A percentile compares a stretch with the other conserved stretches of the same genome.
These are phyloP conservation scores for Tetrax tetrax DNA, from an alignment of 2,113 vertebrate species.

Conservation along the genomic window DNA sequence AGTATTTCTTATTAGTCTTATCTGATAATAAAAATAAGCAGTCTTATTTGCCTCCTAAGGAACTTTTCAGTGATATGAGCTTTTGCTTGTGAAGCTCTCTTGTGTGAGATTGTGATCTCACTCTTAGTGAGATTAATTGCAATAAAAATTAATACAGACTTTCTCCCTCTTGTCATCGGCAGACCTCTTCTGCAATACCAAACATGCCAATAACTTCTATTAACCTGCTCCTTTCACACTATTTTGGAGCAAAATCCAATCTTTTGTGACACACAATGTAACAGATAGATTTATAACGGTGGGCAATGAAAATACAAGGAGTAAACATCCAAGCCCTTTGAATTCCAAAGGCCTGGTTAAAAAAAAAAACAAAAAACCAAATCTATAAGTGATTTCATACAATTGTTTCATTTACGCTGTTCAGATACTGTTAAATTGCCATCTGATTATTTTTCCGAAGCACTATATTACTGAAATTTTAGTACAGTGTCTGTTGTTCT, in stretches of 20 bases:
- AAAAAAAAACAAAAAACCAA: not conserved
- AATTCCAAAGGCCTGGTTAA: not conserved
- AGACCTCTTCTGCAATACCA: not conserved
- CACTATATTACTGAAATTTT: not conserved
- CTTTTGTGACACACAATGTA: not conserved
- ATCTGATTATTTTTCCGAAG: not conserved
- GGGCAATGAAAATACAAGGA: not conserved
- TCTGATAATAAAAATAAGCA: not conserved
- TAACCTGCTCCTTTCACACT: not conserved
- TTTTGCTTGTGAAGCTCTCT: not conserved
- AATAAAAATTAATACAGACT: not conserved
- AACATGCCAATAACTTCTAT: not conserved
- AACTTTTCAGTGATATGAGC: not conserved
- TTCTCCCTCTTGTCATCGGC: not conserved
- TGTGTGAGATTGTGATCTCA: not conserved
- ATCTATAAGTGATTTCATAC: not conserved
- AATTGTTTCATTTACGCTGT: not conserved
- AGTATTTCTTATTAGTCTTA: not conserved
- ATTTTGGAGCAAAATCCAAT: not conserved
- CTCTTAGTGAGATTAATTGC: not conserved
- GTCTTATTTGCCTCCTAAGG: not conserved
- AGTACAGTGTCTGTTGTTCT: not conserved
- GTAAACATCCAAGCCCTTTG: not conserved
- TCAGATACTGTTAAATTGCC: not conserved
- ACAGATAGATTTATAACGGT: not conserved